Evolutionary conservation across 1,140 invertebrate genomes (phyloP).

Genomic region (Leguminivora glycinivorella): DNA sequence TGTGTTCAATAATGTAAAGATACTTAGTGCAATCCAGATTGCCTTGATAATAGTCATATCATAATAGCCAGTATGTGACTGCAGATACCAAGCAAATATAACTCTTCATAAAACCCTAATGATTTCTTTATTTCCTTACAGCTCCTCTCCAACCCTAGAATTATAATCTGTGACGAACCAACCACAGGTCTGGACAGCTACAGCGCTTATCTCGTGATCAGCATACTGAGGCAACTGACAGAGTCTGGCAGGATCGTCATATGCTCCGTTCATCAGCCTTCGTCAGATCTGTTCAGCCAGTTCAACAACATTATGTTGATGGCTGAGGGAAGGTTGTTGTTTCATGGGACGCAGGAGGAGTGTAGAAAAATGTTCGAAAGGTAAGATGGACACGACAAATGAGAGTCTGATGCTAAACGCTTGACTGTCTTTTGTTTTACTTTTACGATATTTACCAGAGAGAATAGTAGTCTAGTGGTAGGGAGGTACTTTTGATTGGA

Average conservation of each 20-base stretch:
- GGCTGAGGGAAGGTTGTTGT: slow-evolving; percentile 89
- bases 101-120: background rate
- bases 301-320: slow-evolving; percentile 89
- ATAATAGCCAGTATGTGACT: too few relatives aligned
- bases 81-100: too few relatives aligned
- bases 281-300: slow-evolving; percentile 88
- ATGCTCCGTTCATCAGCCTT: slow-evolving; percentile 93
- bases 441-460: too few relatives aligned
- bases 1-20: too few relatives aligned
- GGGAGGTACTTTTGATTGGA: too few relatives aligned
- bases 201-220: slow-evolving; percentile 86
- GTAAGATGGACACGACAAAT: slow-evolving; percentile 56
- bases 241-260: slow-evolving; percentile 85
- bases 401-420: background rate
- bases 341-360: slow-evolving; percentile 84
- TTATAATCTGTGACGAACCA: slow-evolving; percentile 91
- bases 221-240: slow-evolving; percentile 83
- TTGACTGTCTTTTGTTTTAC: too few relatives aligned
- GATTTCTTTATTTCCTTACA: slow-evolving; percentile 48
- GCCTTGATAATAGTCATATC: too few relatives aligned
- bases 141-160: slow-evolving; percentile 85
- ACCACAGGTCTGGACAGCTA: slow-evolving; percentile 91
- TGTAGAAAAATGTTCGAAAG: slow-evolving; percentile 81
- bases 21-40: too few relatives aligned
- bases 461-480: too few relatives aligned